Evolutionary conservation across 2,113 vertebrate species (phyloP), one percentile per base, ranked within the genome.

Genomic region (Otolemur garnettii): DNA sequence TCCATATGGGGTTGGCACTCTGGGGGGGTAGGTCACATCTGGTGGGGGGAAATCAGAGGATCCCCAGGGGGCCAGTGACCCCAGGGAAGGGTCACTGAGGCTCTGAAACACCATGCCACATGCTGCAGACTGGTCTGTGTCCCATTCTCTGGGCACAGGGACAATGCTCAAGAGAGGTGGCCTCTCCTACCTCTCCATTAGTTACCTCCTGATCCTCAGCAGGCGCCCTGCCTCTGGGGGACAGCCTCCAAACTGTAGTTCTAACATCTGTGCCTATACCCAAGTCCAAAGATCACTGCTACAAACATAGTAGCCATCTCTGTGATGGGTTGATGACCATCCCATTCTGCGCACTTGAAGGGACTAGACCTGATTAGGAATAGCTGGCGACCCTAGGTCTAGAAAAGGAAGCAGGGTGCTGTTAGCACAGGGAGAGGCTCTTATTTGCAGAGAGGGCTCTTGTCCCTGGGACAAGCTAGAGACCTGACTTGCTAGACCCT

Each of bases 1-100:
- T 96, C 97, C 97, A 98, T 74, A 91, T 95, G 97, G 75, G 87
- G 38, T 72, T 87, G 94, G 91, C 87, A 80, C 79, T 94, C 68
- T 2, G 9, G 13, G 55, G 15, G 21, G 42, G 88, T 68, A 84
- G 93, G 74, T 91, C 94, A 97, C 96, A 97, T 97, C 96, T 97
- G 97, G 97, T 81, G 91, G 55, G 87, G 87, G 84, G 94, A 96
- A 96, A 95, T 81, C 50, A 1, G 89, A 92, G 77, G 96, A 68
- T 89, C 93, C 94, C 93, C 95, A 87, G 80, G 93, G 78, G 94
- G 57, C 89, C 81, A 14, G 53, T 81, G 89, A 96, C 94, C 96
- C 74, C 64, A 14, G 66, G 71, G 90, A 96, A 92, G 88, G 94
- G 96, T 96, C 93, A 93, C 53, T 1, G 17, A 93, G 80, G 30